Base-by-base conservation (phyloP, 1,140 invertebrate species). In the Samia ricini region DNA sequence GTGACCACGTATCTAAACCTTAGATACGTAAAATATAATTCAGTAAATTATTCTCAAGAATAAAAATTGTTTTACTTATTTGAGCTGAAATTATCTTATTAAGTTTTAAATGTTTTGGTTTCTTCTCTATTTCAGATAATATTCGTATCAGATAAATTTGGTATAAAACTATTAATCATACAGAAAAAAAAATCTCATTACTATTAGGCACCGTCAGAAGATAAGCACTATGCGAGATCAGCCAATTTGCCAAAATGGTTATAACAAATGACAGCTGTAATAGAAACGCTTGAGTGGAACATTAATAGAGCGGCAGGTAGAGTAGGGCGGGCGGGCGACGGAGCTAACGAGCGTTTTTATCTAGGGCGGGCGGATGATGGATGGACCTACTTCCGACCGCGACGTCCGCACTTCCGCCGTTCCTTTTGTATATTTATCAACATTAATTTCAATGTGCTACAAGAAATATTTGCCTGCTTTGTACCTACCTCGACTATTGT, bases 221-320 rank as follows among this genome's bases (percentile, higher is more conserved):
- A 42, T 42, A 42, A n/a, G 12, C 10, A 42, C 33, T 42, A 42
- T 42, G 74, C 71, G 77, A 81, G 83, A 88, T 85, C 76, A 78
- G 75, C 76, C 78, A 88, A 87, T 89, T 88, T 76, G 87, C 74
- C 76, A 83, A 87, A 89, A 87, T 85, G 84, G 83, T 85, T 89
- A 88, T 87, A 89, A 89, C 83, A 88, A 88, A 89, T 86, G 85
- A 83, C 77, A 81, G 76, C 69, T 74, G 84, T 89, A 89, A 89
- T 88, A 89, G 85, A 85, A 81, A 81, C 74, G 77, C 77, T 86
- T 81, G 82, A 86, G 86, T 85, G 77, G 76, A 86, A 81, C 83
- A 89, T 87, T 88, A 89, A 88, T 89, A 89, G 84, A 84, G 76
- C 77, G 81, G 79, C 78, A 85, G 84, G 85, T 83, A 79, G 77